Conservation (phyloP, 2,113 vertebrate genomes). For the Pelecanus crispus region DNA sequence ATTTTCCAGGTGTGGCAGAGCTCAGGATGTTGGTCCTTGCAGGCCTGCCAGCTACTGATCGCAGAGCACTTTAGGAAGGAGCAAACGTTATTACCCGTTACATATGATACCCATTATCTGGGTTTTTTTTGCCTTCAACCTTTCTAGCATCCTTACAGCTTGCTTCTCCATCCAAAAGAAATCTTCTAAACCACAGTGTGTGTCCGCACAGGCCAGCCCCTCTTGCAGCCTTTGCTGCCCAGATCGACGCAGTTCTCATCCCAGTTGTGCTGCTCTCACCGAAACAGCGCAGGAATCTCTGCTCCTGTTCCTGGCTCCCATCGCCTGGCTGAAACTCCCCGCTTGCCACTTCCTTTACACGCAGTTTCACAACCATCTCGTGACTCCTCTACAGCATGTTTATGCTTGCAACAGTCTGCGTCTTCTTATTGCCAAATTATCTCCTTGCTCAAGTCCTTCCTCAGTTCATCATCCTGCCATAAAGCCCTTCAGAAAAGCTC, state of each 20-base stretch:
- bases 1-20: background rate
- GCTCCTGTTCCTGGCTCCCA: background rate
- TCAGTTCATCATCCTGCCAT: background rate
- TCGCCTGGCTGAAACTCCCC: background rate
- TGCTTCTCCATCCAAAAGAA: background rate
- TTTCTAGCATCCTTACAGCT: background rate
- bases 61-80: background rate
- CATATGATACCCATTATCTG: rapidly evolving
- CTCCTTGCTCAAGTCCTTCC: background rate
- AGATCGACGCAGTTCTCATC: rapidly evolving
- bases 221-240: background rate
- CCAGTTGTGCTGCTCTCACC: background rate
- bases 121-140: background rate
- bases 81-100: background rate
- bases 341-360: background rate
- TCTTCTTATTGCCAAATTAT: background rate
- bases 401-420: background rate
- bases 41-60: background rate
- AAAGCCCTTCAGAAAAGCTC: background rate
- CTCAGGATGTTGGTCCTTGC: background rate
- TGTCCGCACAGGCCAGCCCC: no score
- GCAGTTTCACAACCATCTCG: background rate
- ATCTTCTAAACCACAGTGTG: background rate
- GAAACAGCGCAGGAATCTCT: rapidly evolving
- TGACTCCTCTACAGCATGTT: background rate